Evolutionary conservation across 2,797 vertebrate genomes (phyloP).

Genomic region (Schizopygopsis malacanthus): DNA sequence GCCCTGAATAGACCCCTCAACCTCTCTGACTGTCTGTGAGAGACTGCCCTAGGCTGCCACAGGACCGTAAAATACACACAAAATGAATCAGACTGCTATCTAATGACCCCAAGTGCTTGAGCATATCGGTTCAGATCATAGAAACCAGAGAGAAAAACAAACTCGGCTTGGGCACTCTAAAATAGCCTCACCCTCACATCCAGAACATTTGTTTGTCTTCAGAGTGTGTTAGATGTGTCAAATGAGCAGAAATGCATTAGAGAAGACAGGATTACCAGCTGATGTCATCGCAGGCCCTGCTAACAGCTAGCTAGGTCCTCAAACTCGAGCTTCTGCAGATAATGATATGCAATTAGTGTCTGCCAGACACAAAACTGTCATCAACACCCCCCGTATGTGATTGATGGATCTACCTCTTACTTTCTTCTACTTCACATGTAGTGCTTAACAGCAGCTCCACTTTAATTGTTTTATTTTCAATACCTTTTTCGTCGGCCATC

Average conservation of each 20-base stretch:
- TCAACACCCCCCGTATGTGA: slow-evolving; percentile 61
- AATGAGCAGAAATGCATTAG: slow-evolving; percentile 16
- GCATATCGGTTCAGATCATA: background rate
- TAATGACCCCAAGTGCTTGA: background rate
- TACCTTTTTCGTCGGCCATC: background rate
- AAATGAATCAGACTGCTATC: background rate
- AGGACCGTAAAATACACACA: slow-evolving; percentile 37
- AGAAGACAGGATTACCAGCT: slow-evolving; percentile 43
- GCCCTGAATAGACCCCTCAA: slow-evolving; percentile 53
- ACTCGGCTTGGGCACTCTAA: background rate
- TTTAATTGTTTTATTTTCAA: background rate
- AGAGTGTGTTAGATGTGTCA: background rate
- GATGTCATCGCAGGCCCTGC: slow-evolving; percentile 61
- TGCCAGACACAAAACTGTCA: slow-evolving; percentile 68
- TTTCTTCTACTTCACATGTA: slow-evolving; percentile 48
- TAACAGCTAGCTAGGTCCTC: slow-evolving; percentile 66
- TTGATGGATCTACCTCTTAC: slow-evolving; percentile 61
- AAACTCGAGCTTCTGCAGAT: slow-evolving; percentile 64
- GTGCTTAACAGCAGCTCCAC: background rate
- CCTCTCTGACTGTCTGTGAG: slow-evolving; percentile 19
- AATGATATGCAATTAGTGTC: slow-evolving; percentile 72
- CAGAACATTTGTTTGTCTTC: background rate
- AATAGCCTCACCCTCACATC: background rate
- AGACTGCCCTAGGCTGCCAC: slow-evolving; percentile 32
- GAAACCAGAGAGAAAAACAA: background rate